Base-by-base conservation (phyloP, 2,797 vertebrate species). In the Gadopsis marmoratus region DNA sequence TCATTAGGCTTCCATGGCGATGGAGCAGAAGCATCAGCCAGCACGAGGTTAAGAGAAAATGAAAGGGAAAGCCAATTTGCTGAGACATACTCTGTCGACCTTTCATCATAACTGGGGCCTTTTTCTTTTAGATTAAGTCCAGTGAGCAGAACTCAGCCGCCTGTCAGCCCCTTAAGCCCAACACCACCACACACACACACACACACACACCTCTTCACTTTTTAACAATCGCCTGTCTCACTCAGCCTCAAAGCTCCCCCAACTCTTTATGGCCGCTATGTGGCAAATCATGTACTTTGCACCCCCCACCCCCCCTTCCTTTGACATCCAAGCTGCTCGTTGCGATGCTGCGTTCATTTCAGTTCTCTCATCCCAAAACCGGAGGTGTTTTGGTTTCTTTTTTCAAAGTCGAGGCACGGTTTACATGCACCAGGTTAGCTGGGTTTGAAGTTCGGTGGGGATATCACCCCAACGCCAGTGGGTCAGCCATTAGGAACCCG, bases 391-490 rank as follows among this genome's bases (percentile, higher is more conserved):
- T 7, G 92, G 92, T 93, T 93, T 90, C 89, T 92, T 94, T 93
- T 89, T 90, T 93, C 93, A 95, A 95, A 95, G 95, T 95, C 95
- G n/a, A 92, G 94, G 95, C 94, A 93, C 94, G 93, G 94, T 95
- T 95, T 95, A 93, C 94, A 88, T 86, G 90, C 89, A 88, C 90
- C 91, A 93, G 94, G 96, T 96, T 95, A 94, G 95, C 93, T 95
- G n/a, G 26, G n/a, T 45, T 48, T 1, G 31, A 17, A 23, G 55
- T 39, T 62, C 53, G 23, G 16, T 53, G 13, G 47, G 16, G 33
- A 37, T 12, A 19, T 41, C 31, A 19, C 12, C 21, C 8, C n/a
- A 7, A 64, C 35, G 62, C 62, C 11, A 17, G 19, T 5, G 21
- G 54, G 55, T 71, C 39, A 9, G 35, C 17, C n/a, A 3, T 35